These are phyloP conservation scores for Rhincodon typus DNA, from an alignment of 2,797 vertebrate species.

Conservation along the genomic window DNA sequence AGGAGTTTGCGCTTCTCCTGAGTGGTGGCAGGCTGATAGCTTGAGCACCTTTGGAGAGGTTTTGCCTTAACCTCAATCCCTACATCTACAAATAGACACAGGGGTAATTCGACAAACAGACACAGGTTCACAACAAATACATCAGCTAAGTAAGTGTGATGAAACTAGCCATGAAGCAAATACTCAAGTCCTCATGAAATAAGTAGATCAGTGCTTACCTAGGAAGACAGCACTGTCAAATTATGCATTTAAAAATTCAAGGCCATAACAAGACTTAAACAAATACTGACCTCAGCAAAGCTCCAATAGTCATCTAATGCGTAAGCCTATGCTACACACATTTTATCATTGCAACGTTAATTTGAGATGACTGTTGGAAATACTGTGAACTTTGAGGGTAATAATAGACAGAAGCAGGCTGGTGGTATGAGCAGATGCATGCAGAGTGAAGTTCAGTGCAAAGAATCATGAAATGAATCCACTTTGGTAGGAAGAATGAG, in stretches of 20 bases:
- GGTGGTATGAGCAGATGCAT: neutral
- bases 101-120: constrained; percentile 70
- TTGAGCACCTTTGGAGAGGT: constrained; percentile 72
- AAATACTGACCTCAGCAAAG: neutral
- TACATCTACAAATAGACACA: constrained; percentile 89
- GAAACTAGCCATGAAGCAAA: constrained; percentile 2
- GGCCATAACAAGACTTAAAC: too few species aligned
- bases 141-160: constrained; percentile 4
- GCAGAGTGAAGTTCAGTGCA: neutral
- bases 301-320: neutral
- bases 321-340: neutral
- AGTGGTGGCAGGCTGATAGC: constrained; percentile 59
- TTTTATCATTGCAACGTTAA: too few species aligned
- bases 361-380: too few species aligned
- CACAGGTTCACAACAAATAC: constrained; percentile 37
- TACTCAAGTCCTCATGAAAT: neutral
- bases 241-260: neutral
- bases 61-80: constrained; percentile 87
- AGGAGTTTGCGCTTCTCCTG: constrained; percentile 75
- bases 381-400: neutral
- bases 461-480: neutral
- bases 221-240: neutral
- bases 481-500: neutral
- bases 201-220: neutral
- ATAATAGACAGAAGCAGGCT: neutral